Base-by-base conservation (phyloP, 2,888 invertebrate species). In the Tetropium fuscum region DNA sequence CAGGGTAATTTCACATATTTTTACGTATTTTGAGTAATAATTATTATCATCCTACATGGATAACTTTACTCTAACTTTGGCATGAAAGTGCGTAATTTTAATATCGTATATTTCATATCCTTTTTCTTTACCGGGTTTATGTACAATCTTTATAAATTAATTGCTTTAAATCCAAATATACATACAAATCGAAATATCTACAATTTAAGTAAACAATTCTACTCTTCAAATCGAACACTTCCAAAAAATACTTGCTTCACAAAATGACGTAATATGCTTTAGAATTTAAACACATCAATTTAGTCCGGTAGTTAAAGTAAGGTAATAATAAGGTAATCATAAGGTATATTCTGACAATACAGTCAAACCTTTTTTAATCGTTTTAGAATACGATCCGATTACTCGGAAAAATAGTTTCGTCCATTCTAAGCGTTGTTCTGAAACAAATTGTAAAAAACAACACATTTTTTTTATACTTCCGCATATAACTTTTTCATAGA, bases 61-160 rank as follows among this genome's bases (percentile, higher is more conserved):
- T 79, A 80, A 81, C 74, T 74, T 78, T 77, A 78, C 75, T 78
- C 81, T 82, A 82, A 78, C 82, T 82, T 82, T 82, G 82, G 82
- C 82, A 81, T 81, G 79, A 81, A 80, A 80, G 79, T 80, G 80
- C 79, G 74, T 80, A 79, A 75, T 75, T 78, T 78, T 78, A 77
- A 74, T 80, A 80, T 82, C 81, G 81, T 81, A 81, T 81, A 81
- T 81, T 80, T 78, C 80, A 81, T 82, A 82, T 82, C 82, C 82
- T 81, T 78, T 78, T 73, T 73, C 62, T 68, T 69, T 66, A 62
- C 74, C 74, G 75, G 77, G 75, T 76, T 72, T 79, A 79, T 79
- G 70, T 79, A 79, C 78, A 78, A 64, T 70, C 61, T 70, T 66
- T 71, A 69, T 76, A 75, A 74, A 70, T 76, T 75, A 68, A 73